Base-by-base conservation (phyloP, 2,113 vertebrate genomes). In the Labeo catla region DNA sequence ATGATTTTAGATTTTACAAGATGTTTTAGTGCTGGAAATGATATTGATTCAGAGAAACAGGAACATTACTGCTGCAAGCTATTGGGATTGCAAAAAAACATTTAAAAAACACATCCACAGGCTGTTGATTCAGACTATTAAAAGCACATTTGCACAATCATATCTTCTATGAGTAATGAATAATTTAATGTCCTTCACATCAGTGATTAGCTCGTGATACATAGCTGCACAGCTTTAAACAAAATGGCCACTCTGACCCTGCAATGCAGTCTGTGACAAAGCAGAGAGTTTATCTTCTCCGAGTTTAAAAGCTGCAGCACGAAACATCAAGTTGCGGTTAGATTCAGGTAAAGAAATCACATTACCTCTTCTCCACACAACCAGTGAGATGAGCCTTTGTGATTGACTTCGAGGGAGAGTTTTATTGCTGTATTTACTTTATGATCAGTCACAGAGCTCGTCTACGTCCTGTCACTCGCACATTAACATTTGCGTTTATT, bases 211-310 rank as follows among this genome's bases (percentile, higher is more conserved):
- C 23, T 63, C 65, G 50, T 84, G 47, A 76, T 21, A 16, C 23
- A 59, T 50, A 77, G 72, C 36, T 34, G 5, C 3, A 81, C 57
- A 76, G 36, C 12, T 47, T 63, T 50, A 28, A 65, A 19, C 49
- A 77, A 77, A 43, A 84, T 49, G 45, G 72, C 36, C 54, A 23
- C 3, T 49, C 54, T 54, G n/a, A 45, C 57, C 57, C 83, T 85
- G 87, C 83, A 82, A 68, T 88, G 87, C 77, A 68, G 57, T 81
- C 28, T 21, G 13, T 45, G 21, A 13, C 36, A 63, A 81, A 36
- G 0, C 19, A 3, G n/a, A 19, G 68, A 39, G 57, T 57, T 84
- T 0, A 0, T 49, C 16, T 72, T 84, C 50, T 59, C 66, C 73
- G 21, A 28, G 50, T 72, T 83, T 23, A 70, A 84, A 34, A 74